Base-by-base conservation (phyloP, 2,888 invertebrate genomes). In the Apodemia zela region DNA sequence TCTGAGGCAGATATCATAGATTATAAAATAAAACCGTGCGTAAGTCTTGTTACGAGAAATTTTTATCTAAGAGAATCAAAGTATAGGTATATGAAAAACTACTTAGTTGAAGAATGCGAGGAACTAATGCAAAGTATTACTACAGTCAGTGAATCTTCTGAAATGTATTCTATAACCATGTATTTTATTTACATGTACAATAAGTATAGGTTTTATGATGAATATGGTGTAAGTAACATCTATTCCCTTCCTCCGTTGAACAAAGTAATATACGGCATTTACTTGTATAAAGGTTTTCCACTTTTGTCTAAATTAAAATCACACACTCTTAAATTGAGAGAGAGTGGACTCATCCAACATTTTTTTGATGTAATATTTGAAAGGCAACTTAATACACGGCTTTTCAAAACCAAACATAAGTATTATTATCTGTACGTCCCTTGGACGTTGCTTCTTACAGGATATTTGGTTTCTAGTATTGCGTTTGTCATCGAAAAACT, bases 361-460 rank as follows among this genome's bases (percentile, higher is more conserved):
- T 66, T 72, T 61, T 58, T 70, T 6, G 2, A 60, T 0, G 15
- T 54, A 6, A 29, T 72, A 11, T 58, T 66, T n/a, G 60, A 61
- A 18, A 38, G 59, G 7, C 65, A 65, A 13, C 35, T 47, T 17
- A 62, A 38, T 18, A 65, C 25, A 54, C 47, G 64, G 18, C 13
- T 17, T 29, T 63, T 66, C 10, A 29, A 59, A 8, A 54, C 66
- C 0, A 64, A 61, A 3, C 51, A 42, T 2, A 69, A 70, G 33
- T 38, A 63, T 29, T 62, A 64, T 2, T 42, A 69, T 3, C 67
- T 79, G 42, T 42, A 70, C 2, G 64, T 81, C 38, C 82, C 83
- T 0, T 83, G 82, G 85, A 65, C 69, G 7, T 59, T 81, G 18
- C 76, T 76, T 51, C 13, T 68, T 5, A 58, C 70, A 60, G 82